A percentile compares a stretch with the other conserved stretches of the same genome.
These are phyloP conservation scores for Teleopsis dalmanni DNA, from an alignment of 1,140 invertebrate genomes.

Conservation along the genomic window DNA sequence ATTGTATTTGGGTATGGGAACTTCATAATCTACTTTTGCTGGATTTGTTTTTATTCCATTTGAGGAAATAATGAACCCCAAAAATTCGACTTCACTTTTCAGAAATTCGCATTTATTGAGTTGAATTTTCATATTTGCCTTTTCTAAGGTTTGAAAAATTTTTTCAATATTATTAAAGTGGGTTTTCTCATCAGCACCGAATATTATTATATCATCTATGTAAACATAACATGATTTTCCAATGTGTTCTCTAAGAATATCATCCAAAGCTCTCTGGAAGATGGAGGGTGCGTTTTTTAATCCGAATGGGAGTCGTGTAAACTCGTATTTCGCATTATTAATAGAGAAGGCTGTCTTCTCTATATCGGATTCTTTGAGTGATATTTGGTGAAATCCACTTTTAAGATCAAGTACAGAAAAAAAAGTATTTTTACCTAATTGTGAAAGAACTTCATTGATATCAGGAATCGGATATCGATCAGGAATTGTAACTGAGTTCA, in stretches of 20 bases:
- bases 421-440: constrained; percentile 35
- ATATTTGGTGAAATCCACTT: constrained; percentile 48
- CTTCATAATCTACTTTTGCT: background rate
- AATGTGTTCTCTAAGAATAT: constrained; percentile 19
- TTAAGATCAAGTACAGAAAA: constrained; percentile 46
- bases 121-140: background rate
- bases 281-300: constrained; percentile 27
- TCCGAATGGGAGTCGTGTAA: constrained; percentile 26
- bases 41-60: background rate
- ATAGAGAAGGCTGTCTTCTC: background rate
- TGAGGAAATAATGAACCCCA: constrained; percentile 14
- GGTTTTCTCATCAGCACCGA: background rate
- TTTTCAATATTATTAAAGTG: background rate
- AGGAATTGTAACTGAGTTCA: constrained; percentile 33
- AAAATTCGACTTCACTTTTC: constrained; percentile 16
- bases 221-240: constrained; percentile 16
- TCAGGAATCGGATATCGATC: constrained; percentile 49
- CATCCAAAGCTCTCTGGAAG: constrained; percentile 26
- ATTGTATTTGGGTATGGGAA: constrained; percentile 7
- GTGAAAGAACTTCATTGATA: constrained; percentile 45
- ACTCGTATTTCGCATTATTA: background rate
- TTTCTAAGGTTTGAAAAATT: constrained; percentile 2
- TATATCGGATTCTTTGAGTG: constrained; percentile 11
- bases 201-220: constrained; percentile 26
- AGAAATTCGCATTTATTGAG: constrained; percentile 9